Evolutionary conservation across 2,888 invertebrate species (phyloP).

Genomic region (Himalopsyche japonica): DNA sequence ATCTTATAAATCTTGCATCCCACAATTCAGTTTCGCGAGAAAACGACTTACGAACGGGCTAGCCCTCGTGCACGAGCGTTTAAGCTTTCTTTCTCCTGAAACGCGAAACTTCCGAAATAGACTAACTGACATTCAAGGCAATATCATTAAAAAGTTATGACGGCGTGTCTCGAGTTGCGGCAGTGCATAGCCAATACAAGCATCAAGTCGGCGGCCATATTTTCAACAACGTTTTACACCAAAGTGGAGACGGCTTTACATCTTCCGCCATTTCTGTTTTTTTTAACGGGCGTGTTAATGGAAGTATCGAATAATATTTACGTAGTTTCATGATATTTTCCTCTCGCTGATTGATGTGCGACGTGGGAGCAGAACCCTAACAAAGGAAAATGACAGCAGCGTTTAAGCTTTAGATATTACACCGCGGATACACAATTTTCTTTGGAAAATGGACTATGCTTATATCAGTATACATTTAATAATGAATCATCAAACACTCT

Average conservation of each 20-base stretch:
- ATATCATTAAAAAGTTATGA: slow-evolving; percentile 1
- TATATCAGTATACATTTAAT: too few relatives aligned
- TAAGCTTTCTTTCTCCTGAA: background rate
- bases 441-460: too few relatives aligned
- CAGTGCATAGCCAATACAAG: background rate
- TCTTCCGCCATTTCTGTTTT: background rate
- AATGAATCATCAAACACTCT: too few relatives aligned
- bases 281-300: too few relatives aligned
- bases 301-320: too few relatives aligned
- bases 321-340: too few relatives aligned
- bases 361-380: too few relatives aligned
- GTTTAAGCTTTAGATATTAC: too few relatives aligned
- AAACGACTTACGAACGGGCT: background rate
- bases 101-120: background rate
- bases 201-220: background rate
- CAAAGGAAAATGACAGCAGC: too few relatives aligned
- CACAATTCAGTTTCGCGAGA: background rate
- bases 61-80: background rate
- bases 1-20: background rate
- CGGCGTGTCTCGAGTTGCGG: background rate
- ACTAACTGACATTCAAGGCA: background rate
- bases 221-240: background rate
- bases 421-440: too few relatives aligned
- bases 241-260: background rate
- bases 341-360: too few relatives aligned